Conservation (phyloP, 2,888 invertebrate species). For the Philereme vetulata region DNA sequence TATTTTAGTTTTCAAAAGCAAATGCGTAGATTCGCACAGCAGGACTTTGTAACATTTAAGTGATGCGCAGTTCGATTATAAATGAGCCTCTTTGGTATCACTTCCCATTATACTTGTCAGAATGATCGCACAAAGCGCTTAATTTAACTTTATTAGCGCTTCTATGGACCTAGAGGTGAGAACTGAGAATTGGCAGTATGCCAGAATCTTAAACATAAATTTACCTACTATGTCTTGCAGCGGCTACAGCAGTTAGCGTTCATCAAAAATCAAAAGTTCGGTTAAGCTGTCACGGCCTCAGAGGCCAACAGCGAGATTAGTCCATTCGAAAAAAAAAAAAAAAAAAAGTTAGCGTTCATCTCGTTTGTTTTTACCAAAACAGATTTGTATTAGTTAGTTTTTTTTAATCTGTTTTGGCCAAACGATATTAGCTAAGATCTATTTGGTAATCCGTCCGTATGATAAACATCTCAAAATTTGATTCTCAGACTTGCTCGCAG, state of each 20-base stretch:
- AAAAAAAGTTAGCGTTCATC: neutral
- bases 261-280: no score
- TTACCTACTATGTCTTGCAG: conserved; percentile 19
- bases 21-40: neutral
- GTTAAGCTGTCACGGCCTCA: no score
- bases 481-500: no score
- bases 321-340: no score
- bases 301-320: no score
- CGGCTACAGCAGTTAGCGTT: neutral
- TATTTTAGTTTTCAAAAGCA: neutral
- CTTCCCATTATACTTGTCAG: neutral
- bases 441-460: neutral
- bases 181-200: conserved; percentile 18
- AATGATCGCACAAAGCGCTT: conserved; percentile 1
- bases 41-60: neutral
- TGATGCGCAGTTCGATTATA: conserved; percentile 4
- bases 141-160: conserved; percentile 18
- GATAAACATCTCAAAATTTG: neutral
- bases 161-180: conserved; percentile 11
- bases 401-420: neutral
- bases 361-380: neutral
- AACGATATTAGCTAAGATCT: neutral
- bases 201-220: conserved; percentile 26
- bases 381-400: no score
- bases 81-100: neutral